Conservation (phyloP, 1,140 invertebrate species). For the Stratiolaelaps scimitus region DNA sequence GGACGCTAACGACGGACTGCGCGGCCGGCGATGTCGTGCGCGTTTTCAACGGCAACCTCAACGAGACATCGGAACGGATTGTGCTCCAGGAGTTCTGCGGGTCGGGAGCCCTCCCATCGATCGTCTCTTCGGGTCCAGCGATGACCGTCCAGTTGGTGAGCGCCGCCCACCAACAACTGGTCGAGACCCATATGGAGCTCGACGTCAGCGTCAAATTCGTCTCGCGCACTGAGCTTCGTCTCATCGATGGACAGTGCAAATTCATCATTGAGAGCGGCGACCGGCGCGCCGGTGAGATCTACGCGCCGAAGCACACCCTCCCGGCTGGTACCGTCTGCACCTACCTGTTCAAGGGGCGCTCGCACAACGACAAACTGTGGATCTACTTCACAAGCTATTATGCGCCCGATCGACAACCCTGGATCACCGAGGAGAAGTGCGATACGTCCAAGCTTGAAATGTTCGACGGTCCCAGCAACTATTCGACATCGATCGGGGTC, state of each 20-base stretch:
- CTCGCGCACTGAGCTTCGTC: neutral
- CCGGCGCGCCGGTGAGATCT: conserved; percentile 2
- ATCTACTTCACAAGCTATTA: conserved; percentile 26
- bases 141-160: conserved; percentile 22
- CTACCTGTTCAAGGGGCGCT: conserved; percentile 66
- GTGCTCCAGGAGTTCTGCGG: conserved; percentile 27
- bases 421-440: conserved; percentile 20
- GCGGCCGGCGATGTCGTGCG: conserved; percentile 16
- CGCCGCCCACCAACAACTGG: conserved; percentile 17
- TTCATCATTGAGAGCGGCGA: conserved; percentile 21
- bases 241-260: conserved; percentile 23
- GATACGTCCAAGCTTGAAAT: conserved; percentile 7
- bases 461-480: conserved; percentile 20
- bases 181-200: conserved; percentile 25
- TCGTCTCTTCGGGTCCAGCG: conserved; percentile 14
- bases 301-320: conserved; percentile 30
- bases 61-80: conserved; percentile 4
- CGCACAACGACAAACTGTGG: conserved; percentile 48
- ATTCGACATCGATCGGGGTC: conserved; percentile 12
- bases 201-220: conserved; percentile 19
- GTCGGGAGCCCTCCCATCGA: neutral
- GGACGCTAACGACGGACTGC: conserved; percentile 15
- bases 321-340: conserved; percentile 77
- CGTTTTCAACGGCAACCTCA: conserved; percentile 14
- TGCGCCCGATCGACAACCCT: conserved; percentile 17